phyloP scores from a whole-genome alignment of 2,113 vertebrate species.

The Hirundichthys speculiger region DNA sequence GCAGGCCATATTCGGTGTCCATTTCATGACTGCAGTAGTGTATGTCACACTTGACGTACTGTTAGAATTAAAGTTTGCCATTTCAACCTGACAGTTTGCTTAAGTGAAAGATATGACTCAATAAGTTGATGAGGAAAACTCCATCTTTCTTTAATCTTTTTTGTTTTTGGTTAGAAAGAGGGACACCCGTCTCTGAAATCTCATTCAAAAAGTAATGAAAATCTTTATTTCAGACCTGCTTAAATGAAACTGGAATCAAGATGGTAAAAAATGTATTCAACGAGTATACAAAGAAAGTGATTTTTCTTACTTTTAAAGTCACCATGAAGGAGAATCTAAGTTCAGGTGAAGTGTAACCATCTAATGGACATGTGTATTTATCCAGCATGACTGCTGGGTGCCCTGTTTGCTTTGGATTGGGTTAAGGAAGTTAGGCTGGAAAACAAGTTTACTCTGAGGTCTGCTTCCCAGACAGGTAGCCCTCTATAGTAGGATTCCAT shows the following conservation, averaged over 20 bases:
- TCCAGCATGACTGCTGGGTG: constrained; percentile 73
- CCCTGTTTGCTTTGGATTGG: constrained; percentile 81
- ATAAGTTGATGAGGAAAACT: too few species aligned
- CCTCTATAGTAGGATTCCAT: constrained; percentile 69
- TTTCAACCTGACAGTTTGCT: too few species aligned
- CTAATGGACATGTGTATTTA: constrained; percentile 79
- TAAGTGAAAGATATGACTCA: too few species aligned
- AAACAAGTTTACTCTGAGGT: constrained; percentile 80
- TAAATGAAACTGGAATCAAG: constrained; percentile 3
- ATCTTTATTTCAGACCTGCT: background rate
- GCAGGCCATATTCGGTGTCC: too few species aligned
- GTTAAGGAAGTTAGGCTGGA: constrained; percentile 79
- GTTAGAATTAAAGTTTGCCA: too few species aligned
- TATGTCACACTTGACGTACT: too few species aligned
- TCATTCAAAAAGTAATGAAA: background rate
- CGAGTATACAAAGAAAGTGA: constrained; percentile 34
- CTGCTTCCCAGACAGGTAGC: constrained; percentile 76
- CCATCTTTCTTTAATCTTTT: too few species aligned
- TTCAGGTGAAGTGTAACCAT: constrained; percentile 71
- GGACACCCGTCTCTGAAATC: background rate
- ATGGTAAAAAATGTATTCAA: constrained; percentile 34
- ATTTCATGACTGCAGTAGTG: too few species aligned
- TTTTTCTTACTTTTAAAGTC: constrained; percentile 63
- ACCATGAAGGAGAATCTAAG: constrained; percentile 58
- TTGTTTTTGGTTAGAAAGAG: too few species aligned